A percentile compares a stretch with the other conserved stretches of the same genome.
phyloP scores from a whole-genome alignment of 1,140 invertebrate genomes.

The Trialeurodes vaporariorum region DNA sequence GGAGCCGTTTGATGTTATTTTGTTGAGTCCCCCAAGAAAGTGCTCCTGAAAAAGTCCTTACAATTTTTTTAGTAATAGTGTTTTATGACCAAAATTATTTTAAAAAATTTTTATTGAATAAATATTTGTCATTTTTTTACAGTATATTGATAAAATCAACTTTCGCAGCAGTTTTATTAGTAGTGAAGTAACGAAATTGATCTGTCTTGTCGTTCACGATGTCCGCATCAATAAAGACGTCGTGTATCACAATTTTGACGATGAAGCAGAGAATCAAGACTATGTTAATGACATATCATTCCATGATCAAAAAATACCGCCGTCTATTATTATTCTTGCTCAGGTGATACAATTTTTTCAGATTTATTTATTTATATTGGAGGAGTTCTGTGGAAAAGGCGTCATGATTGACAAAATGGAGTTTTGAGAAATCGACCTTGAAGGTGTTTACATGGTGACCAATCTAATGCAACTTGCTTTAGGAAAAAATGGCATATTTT shows the following conservation, averaged over 20 bases:
- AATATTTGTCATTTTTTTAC: conserved; percentile 25
- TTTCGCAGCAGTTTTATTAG: conserved; percentile 81
- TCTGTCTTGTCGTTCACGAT: conserved; percentile 71
- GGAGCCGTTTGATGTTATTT: background rate
- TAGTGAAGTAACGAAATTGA: conserved; percentile 73
- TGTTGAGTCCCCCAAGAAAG: background rate
- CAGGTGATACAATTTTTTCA: no score
- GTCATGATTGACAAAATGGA: no score
- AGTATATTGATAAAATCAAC: conserved; percentile 78
- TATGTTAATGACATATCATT: conserved; percentile 22
- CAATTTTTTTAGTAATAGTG: conserved; percentile 1
- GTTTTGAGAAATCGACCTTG: no score
- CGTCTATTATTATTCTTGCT: conserved; percentile 64
- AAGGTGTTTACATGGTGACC: no score
- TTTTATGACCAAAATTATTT: conserved; percentile 7
- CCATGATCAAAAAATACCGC: conserved; percentile 48
- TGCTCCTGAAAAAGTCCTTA: background rate
- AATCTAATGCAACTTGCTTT: no score
- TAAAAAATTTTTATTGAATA: background rate
- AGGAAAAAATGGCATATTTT: no score
- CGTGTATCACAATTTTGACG: conserved; percentile 20
- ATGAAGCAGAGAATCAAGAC: conserved; percentile 21
- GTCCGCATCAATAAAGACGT: conserved; percentile 74
- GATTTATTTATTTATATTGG: no score
- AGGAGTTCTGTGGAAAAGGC: no score